Percentiles rank a stretch among this genome's conserved stretches.
phyloP scores from a whole-genome alignment of 2,797 vertebrate species.

The Galagoides demidoff region DNA sequence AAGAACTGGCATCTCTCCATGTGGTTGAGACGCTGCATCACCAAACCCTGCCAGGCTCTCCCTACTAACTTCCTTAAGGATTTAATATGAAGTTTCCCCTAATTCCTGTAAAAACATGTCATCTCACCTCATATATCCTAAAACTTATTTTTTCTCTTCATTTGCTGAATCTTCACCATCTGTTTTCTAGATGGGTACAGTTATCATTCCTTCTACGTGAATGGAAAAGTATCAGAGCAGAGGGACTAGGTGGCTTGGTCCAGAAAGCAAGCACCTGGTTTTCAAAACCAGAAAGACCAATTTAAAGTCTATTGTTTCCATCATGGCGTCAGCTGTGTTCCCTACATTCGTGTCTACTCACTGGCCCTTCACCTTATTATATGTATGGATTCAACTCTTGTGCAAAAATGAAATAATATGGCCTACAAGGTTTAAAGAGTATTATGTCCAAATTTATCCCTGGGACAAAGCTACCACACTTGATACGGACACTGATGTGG shows the following conservation, averaged over 20 bases:
- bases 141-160: neutral
- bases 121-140: neutral
- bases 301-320: neutral
- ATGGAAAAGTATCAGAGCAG: neutral
- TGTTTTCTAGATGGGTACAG: neutral
- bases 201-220: neutral
- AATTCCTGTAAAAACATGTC: neutral
- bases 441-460: neutral
- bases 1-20: neutral
- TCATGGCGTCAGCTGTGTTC: rapidly evolving
- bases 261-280: neutral
- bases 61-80: neutral
- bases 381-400: rapidly evolving
- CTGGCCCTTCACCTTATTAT: rapidly evolving
- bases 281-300: neutral
- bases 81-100: neutral
- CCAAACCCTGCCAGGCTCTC: rapidly evolving
- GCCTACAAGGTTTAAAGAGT: neutral
- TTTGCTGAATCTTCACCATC: neutral
- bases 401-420: neutral
- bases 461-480: neutral
- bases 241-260: neutral
- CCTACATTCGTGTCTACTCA: rapidly evolving
- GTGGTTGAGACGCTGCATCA: neutral
- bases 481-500: neutral